Evolutionary conservation across 2,888 invertebrate species (phyloP).

Genomic region (Ennomos fuscantarius): DNA sequence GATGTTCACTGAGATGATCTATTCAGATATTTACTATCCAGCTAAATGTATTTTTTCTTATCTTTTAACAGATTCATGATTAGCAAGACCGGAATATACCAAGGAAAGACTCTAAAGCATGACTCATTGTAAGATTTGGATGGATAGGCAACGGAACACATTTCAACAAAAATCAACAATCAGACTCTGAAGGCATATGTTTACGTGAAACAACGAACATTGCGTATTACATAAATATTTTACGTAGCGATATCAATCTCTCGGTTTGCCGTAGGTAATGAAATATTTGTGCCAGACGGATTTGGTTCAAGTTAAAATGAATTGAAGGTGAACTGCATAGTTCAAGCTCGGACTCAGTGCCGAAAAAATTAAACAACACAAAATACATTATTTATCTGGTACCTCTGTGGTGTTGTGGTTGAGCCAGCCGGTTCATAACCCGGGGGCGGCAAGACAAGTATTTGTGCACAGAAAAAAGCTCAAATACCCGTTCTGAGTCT

Average conservation of each 20-base stretch:
- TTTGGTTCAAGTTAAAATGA: conserved; percentile 16
- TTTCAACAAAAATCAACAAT: conserved; percentile 59
- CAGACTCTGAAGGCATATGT: conserved; percentile 41
- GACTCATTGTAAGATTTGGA: conserved; percentile 54
- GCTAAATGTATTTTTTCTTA: conserved; percentile 20
- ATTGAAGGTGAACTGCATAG: conserved; percentile 24
- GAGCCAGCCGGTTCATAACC: no score
- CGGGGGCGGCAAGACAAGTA: no score
- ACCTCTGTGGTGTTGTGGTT: no score
- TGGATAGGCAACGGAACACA: conserved; percentile 49
- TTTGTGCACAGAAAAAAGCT: no score
- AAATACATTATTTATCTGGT: no score
- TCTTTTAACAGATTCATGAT: conserved; percentile 8
- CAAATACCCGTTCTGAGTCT: no score
- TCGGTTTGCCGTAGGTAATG: conserved; percentile 25
- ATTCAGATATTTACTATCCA: conserved; percentile 12
- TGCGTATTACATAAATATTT: conserved; percentile 42
- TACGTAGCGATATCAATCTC: conserved; percentile 32
- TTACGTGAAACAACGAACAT: conserved; percentile 46
- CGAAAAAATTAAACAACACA: conserved; percentile 6
- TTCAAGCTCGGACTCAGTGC: conserved; percentile 7
- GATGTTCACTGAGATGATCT: conserved; percentile 9
- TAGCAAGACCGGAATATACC: conserved; percentile 18
- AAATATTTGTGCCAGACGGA: conserved; percentile 23
- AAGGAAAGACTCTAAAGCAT: conserved; percentile 35